Evolutionary conservation across 2,797 vertebrate species (phyloP), one percentile per base, ranked within the genome.

Genomic region (Cynodonichthys magdalenae): DNA sequence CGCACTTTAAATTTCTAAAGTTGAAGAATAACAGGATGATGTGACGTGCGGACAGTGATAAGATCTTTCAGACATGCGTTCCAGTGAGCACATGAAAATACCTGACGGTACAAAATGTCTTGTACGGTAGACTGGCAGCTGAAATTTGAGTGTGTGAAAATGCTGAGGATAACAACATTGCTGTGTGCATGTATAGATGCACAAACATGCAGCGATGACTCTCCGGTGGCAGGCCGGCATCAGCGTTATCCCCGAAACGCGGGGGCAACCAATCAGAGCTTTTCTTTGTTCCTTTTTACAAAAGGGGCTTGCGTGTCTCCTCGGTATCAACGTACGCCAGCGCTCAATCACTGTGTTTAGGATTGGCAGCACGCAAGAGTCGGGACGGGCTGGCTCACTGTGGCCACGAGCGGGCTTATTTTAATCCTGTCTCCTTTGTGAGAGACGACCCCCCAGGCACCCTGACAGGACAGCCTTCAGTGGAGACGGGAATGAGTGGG

Each of bases 101-200:
- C 62, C 65, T 48, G 60, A 79, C 56, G 0, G 50, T 18, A 69
- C 71, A 80, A 75, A 79, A 75, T 63, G 50, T 48, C 24, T 62
- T 55, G 17, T 29, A 29, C 31, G 39, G 65, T 60, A 9, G 62
- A 63, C 47, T 47, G 54, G 61, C 53, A 65, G 36, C 31, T 80
- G 76, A 87, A 88, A 86, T 83, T 55, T 81, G 71, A 87, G 68
- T 80, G 67, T 81, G 67, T 61, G 75, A 84, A 87, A 86, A 53
- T 84, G 83, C 85, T 91, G 87, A 89, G 69, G 15, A 20, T 70
- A 64, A 66, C 45, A 64, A 63, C 44, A 66, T 56, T 57, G 18
- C 49, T 42, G 62, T 59, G 56, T 69, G 69, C 48, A 49, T 44
- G 17, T 44, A 36, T 44, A 47, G 47, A 2, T 34, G 44, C 34